phyloP scores from a whole-genome alignment of 1,140 invertebrate genomes.

The Heliothis subflexa region DNA sequence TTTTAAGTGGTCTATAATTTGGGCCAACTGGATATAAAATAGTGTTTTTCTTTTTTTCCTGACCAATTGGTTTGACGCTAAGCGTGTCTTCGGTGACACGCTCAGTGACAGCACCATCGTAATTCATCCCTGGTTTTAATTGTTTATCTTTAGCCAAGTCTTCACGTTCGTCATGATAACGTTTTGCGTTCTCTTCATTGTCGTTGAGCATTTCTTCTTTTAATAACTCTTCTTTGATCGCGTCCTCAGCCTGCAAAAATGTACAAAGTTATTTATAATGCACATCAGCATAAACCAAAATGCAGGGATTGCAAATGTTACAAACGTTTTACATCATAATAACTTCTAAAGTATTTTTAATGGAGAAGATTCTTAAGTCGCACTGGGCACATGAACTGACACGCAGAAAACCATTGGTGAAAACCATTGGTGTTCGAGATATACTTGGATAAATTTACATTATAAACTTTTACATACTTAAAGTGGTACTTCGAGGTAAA shows the following conservation, averaged over 20 bases:
- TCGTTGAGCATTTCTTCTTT: conserved; percentile 68
- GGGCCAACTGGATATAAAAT: conserved; percentile 68
- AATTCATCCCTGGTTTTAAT: background rate
- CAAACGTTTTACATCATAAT: too few species aligned
- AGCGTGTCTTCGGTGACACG: conserved; percentile 48
- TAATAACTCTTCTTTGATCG: conserved; percentile 71
- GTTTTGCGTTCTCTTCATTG: conserved; percentile 62
- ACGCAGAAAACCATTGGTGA: too few species aligned
- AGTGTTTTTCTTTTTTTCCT: conserved; percentile 63
- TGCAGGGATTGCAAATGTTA: too few species aligned
- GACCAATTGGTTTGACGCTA: conserved; percentile 65
- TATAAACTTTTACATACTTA: too few species aligned
- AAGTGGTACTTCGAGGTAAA: too few species aligned
- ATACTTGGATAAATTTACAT: too few species aligned
- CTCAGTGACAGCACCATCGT: background rate
- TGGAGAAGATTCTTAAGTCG: too few species aligned
- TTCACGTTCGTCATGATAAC: conserved; percentile 9
- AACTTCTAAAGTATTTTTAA: too few species aligned
- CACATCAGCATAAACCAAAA: too few species aligned
- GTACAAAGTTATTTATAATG: background rate
- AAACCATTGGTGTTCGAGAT: too few species aligned
- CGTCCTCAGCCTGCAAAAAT: conserved; percentile 70
- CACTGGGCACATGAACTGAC: too few species aligned
- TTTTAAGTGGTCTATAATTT: conserved; percentile 78
- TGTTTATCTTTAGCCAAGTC: background rate